A percentile compares a stretch with the other conserved stretches of the same genome.
These are phyloP conservation scores for Dryobotodes eremita DNA, from an alignment of 2,888 invertebrate genomes.

Conservation along the genomic window DNA sequence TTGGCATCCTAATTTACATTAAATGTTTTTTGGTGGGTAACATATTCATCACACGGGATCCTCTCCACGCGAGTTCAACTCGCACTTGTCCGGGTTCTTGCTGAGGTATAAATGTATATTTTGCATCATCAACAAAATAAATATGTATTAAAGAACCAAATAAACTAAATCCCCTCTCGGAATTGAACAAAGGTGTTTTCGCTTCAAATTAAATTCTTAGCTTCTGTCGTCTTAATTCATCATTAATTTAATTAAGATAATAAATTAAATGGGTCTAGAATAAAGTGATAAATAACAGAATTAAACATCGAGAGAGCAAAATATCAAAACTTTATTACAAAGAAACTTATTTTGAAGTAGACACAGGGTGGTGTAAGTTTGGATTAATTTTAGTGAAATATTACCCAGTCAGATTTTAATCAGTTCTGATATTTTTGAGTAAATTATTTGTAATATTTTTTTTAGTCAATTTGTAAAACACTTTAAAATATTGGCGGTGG, in stretches of 20 bases:
- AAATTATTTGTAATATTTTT: background rate
- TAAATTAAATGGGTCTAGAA: slow-evolving; percentile 36
- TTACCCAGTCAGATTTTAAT: slow-evolving; percentile 7
- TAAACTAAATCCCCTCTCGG: background rate
- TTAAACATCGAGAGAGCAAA: slow-evolving; percentile 31
- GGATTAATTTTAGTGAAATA: slow-evolving; percentile 26
- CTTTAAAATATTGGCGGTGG: no score
- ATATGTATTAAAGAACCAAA: background rate
- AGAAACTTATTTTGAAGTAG: slow-evolving; percentile 26
- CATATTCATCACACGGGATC: no score
- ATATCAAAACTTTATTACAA: slow-evolving; percentile 36
- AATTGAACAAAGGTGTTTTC: background rate
- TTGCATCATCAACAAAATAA: no score
- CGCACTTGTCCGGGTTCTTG: no score
- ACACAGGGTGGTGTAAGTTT: slow-evolving; percentile 42
- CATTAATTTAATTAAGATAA: slow-evolving; percentile 31
- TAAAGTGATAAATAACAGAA: slow-evolving; percentile 44
- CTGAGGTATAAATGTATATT: no score
- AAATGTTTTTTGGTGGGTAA: no score
- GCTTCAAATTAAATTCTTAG: background rate
- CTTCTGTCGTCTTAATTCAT: slow-evolving; percentile 4
- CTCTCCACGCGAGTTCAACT: no score
- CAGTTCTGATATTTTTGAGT: background rate
- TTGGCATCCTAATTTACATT: no score
- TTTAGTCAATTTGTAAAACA: no score